Percentiles rank a stretch among this genome's conserved stretches.
phyloP scores from a whole-genome alignment of 2,888 invertebrate species.

The Parnassius glacialis region DNA sequence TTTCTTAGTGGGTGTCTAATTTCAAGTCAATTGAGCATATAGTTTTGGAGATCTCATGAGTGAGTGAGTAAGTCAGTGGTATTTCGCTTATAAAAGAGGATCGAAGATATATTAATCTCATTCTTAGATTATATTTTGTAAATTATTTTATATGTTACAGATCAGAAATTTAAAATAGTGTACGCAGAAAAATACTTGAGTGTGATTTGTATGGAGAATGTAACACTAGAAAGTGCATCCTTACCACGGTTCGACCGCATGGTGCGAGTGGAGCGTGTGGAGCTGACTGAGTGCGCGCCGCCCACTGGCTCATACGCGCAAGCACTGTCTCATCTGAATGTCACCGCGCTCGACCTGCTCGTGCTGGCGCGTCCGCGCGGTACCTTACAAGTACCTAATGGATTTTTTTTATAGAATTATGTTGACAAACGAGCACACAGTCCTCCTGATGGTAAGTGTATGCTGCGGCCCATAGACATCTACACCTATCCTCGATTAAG shows the following conservation, averaged over 20 bases:
- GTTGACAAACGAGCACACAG: no score
- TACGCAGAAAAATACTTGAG: constrained; percentile 23
- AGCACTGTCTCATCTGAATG: constrained; percentile 30
- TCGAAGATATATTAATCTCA: no score
- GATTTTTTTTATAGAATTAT: no score
- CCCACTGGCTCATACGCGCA: constrained; percentile 30
- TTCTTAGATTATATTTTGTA: no score
- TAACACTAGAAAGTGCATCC: constrained; percentile 29
- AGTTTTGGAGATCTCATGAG: no score
- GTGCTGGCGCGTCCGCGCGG: constrained; percentile 82
- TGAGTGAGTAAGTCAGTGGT: no score
- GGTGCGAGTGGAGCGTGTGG: constrained; percentile 24
- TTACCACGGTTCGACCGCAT: constrained; percentile 31
- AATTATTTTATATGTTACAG: constrained; percentile 17
- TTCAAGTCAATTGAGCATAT: no score
- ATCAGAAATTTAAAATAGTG: constrained; percentile 19
- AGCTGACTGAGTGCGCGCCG: constrained; percentile 32
- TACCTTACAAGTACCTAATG: constrained; percentile 79
- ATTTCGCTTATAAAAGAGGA: no score
- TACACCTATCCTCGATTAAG: no score
- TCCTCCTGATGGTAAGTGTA: no score
- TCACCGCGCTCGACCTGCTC: constrained; percentile 77
- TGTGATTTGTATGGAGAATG: constrained; percentile 28
- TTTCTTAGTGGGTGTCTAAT: no score
- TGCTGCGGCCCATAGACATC: no score